phyloP scores from a whole-genome alignment of 2,113 vertebrate species.

The Stegostoma tigrinum region DNA sequence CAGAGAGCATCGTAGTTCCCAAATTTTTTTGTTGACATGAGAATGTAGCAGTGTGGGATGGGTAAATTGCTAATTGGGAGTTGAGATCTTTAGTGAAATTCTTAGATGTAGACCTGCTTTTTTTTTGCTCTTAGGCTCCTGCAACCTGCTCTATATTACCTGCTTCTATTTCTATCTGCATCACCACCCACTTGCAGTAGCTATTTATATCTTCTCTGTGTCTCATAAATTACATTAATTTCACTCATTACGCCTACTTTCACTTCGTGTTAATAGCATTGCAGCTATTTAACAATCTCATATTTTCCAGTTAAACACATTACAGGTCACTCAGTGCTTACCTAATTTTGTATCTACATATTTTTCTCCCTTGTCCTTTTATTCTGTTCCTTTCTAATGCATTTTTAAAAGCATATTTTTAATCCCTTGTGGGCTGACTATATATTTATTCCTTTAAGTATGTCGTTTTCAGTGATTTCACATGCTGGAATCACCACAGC shows the following conservation, averaged over 20 bases:
- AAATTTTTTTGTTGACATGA: not conserved
- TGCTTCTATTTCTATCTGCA: not conserved
- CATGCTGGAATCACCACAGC: not conserved
- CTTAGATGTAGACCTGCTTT: not conserved
- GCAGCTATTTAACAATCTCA: not conserved
- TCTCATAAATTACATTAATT: slow-evolving; percentile 1
- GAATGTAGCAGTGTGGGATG: not conserved
- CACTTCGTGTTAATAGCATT: not conserved
- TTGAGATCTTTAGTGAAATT: not conserved
- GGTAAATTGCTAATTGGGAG: not conserved
- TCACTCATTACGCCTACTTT: not conserved
- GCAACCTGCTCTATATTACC: not conserved
- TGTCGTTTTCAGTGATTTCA: not conserved
- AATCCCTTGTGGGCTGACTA: not conserved
- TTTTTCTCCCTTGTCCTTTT: not conserved
- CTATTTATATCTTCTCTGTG: not conserved
- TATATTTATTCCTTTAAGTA: not conserved
- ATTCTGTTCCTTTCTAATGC: not conserved
- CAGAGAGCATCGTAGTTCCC: not conserved
- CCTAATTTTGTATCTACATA: not conserved
- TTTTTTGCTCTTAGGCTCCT: not conserved
- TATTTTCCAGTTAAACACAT: not conserved
- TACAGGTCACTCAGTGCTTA: not conserved
- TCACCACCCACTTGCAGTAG: not conserved
- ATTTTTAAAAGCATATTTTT: not conserved